A percentile compares a stretch with the other conserved stretches of the same genome.
These are phyloP conservation scores for Aythya baeri DNA, from an alignment of 2,113 vertebrate genomes.

Conservation along the genomic window DNA sequence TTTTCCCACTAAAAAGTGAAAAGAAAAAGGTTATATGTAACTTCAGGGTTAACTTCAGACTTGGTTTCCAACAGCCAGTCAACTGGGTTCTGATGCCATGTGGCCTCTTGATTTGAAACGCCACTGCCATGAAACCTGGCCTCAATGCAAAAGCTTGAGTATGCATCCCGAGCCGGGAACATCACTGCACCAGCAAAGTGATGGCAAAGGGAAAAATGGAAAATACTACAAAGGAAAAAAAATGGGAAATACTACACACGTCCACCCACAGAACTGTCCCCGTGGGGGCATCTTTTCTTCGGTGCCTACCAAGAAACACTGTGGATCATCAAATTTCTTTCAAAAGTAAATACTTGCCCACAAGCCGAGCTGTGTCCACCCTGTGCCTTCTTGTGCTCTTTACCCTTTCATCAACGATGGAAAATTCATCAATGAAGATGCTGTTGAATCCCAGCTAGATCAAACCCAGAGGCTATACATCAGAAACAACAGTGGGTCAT, in stretches of 20 bases:
- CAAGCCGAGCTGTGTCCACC: not conserved
- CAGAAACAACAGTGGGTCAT: not conserved
- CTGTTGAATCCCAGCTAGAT: not conserved
- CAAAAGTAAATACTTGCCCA: not conserved
- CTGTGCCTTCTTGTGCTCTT: not conserved
- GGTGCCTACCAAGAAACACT: not conserved
- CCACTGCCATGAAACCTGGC: not conserved
- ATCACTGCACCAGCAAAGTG: not conserved
- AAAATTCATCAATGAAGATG: rapidly evolving
- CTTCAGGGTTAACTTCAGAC: not conserved
- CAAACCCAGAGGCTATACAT: rapidly evolving
- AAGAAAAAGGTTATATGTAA: not conserved
- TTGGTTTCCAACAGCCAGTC: not conserved
- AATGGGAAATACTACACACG: not conserved
- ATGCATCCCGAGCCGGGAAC: not conserved
- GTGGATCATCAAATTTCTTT: not conserved
- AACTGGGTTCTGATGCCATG: rapidly evolving
- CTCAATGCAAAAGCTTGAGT: not conserved
- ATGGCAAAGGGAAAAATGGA: not conserved
- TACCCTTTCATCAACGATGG: rapidly evolving
- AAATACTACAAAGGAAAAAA: not conserved
- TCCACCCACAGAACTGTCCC: too few species aligned
- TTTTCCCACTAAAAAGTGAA: not conserved
- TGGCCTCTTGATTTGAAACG: not conserved
- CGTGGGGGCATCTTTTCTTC: not conserved